Conservation (phyloP, 2,797 vertebrate genomes). For the Borostomias antarcticus region DNA sequence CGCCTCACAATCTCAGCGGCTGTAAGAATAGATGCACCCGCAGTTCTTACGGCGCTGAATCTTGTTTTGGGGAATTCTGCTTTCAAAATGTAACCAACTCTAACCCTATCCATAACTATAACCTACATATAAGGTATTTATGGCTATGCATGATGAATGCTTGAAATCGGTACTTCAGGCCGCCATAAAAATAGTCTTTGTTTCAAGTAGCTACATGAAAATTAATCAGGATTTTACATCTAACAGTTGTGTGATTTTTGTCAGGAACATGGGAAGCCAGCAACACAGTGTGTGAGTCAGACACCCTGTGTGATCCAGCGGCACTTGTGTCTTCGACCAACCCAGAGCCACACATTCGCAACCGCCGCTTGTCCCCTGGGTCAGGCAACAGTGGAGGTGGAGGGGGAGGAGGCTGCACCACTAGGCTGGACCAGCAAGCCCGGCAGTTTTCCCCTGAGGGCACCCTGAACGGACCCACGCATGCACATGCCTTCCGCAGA, state of each 20-base stretch:
- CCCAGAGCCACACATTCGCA: conserved; percentile 81
- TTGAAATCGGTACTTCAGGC: too few species aligned
- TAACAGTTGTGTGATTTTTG: conserved; percentile 8
- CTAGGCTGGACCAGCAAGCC: conserved; percentile 56
- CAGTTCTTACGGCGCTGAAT: too few species aligned
- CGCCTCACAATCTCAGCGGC: too few species aligned
- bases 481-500: conserved; percentile 57
- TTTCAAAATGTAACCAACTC: too few species aligned
- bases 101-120: too few species aligned
- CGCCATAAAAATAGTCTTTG: too few species aligned
- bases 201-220: too few species aligned
- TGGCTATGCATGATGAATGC: too few species aligned
- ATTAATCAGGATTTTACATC: background rate
- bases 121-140: too few species aligned
- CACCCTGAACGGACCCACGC: conserved; percentile 44
- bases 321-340: conserved; percentile 80
- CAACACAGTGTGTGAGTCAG: conserved; percentile 79
- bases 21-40: too few species aligned
- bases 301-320: conserved; percentile 79
- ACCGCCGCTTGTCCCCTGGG: conserved; percentile 81
- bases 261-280: conserved; percentile 84
- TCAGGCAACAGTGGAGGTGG: conserved; percentile 77
- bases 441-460: conserved; percentile 60
- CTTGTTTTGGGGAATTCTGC: too few species aligned
- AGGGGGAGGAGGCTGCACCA: conserved; percentile 75